Evolutionary conservation across 2,888 invertebrate genomes (phyloP).

Genomic region (Caenorhabditis afra): DNA sequence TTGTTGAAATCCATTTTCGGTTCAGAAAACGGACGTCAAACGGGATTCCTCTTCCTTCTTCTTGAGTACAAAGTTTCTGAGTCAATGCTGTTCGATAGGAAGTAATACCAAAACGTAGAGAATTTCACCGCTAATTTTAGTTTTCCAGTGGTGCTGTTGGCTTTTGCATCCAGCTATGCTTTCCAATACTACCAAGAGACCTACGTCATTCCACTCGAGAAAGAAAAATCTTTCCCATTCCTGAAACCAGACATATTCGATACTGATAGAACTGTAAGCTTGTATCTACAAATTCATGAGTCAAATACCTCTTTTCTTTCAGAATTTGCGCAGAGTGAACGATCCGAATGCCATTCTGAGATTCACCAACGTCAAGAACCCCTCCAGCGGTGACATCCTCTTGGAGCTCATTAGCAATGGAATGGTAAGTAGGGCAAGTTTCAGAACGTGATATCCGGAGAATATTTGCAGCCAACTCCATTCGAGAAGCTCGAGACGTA

Average conservation of each 20-base stretch:
- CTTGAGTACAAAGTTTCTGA: too few species aligned
- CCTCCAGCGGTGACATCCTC: neutral
- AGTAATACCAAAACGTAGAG: too few species aligned
- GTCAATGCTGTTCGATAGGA: too few species aligned
- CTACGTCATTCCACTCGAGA: slow-evolving; percentile 26
- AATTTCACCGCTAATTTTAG: too few species aligned
- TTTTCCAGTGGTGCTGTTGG: neutral
- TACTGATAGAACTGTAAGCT: neutral
- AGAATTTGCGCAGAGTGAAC: neutral
- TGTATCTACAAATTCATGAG: too few species aligned
- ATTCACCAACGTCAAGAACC: neutral
- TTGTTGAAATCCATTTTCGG: too few species aligned
- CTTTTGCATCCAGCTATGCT: slow-evolving; percentile 28
- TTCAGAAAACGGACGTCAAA: too few species aligned
- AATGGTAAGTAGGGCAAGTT: neutral
- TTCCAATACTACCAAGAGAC: slow-evolving; percentile 16
- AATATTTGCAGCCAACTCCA: slow-evolving; percentile 1
- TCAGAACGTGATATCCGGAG: neutral
- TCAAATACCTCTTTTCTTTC: too few species aligned
- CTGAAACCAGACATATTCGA: too few species aligned
- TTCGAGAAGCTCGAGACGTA: neutral
- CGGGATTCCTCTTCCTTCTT: too few species aligned
- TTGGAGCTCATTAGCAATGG: neutral
- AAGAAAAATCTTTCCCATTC: slow-evolving; percentile 38
- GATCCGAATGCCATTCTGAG: too few species aligned